Conservation (phyloP, 1,140 invertebrate genomes). For the Trigoniulus corallinus region DNA sequence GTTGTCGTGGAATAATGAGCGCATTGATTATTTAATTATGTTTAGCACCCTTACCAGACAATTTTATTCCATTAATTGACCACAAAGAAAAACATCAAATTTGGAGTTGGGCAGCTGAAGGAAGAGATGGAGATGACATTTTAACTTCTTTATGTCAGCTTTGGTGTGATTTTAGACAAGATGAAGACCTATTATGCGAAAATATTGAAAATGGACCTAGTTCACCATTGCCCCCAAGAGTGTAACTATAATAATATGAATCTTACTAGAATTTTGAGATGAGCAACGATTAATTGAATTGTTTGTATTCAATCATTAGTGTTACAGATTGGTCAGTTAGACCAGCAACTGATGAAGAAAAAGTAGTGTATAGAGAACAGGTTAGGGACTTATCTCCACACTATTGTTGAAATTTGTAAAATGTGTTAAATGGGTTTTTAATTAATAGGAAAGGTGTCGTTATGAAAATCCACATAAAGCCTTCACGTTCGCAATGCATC, state of each 20-base stretch:
- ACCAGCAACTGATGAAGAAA: slow-evolving; percentile 56
- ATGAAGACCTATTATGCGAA: slow-evolving; percentile 17
- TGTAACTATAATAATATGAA: too few species aligned
- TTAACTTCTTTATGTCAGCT: slow-evolving; percentile 51
- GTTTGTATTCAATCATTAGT: slow-evolving; percentile 12
- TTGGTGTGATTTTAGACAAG: slow-evolving; percentile 47
- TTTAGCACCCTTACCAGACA: slow-evolving; percentile 50
- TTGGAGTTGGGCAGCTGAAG: slow-evolving; percentile 92
- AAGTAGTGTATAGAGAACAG: slow-evolving; percentile 56
- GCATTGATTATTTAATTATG: neutral
- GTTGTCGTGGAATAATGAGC: neutral
- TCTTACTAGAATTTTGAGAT: slow-evolving; percentile 5
- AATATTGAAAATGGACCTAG: slow-evolving; percentile 15
- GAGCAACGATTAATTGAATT: neutral
- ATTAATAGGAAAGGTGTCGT: slow-evolving; percentile 40
- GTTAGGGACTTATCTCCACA: slow-evolving; percentile 22
- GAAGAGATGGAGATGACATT: slow-evolving; percentile 68
- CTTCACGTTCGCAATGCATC: slow-evolving; percentile 68
- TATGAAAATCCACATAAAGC: slow-evolving; percentile 71
- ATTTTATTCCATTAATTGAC: slow-evolving; percentile 84
- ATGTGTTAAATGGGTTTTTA: slow-evolving; percentile 6
- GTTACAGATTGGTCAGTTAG: slow-evolving; percentile 62
- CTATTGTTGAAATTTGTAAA: neutral
- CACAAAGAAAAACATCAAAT: slow-evolving; percentile 50
- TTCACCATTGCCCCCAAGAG: slow-evolving; percentile 27